phyloP scores from a whole-genome alignment of 2,888 invertebrate genomes.

The Tiliacea aurago region DNA sequence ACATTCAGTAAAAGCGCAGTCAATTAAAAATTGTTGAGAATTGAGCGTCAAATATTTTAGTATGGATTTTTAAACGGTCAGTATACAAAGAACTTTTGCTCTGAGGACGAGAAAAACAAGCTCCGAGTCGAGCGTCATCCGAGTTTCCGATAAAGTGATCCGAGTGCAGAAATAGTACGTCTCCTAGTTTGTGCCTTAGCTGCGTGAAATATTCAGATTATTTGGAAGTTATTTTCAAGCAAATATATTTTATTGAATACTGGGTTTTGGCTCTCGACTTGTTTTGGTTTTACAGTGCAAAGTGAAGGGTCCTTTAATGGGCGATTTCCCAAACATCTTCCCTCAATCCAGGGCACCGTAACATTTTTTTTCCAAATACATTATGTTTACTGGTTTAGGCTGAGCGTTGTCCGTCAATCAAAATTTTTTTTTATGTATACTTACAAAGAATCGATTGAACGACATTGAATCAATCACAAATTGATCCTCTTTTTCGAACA shows the following conservation, averaged over 20 bases:
- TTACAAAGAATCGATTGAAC: no score
- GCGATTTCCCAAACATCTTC: neutral
- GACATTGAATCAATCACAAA: no score
- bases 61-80: constrained; percentile 51
- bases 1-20: neutral
- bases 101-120: constrained; percentile 58
- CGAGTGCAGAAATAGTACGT: constrained; percentile 36
- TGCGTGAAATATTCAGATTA: constrained; percentile 12
- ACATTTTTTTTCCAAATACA: no score
- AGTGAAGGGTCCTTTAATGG: neutral
- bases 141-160: constrained; percentile 60
- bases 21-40: constrained; percentile 34
- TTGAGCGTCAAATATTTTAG: constrained; percentile 52
- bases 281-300: neutral
- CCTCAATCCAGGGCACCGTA: no score
- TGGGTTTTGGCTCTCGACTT: neutral
- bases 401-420: no score
- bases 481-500: no score
- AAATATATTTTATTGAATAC: constrained; percentile 21
- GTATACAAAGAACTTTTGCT: constrained; percentile 57
- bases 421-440: no score
- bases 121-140: constrained; percentile 29
- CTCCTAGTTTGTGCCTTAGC: constrained; percentile 14
- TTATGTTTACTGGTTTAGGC: no score
- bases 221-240: constrained; percentile 5